These are phyloP conservation scores for Eptesicus fuscus DNA, from an alignment of 2,113 vertebrate species.

Conservation along the genomic window DNA sequence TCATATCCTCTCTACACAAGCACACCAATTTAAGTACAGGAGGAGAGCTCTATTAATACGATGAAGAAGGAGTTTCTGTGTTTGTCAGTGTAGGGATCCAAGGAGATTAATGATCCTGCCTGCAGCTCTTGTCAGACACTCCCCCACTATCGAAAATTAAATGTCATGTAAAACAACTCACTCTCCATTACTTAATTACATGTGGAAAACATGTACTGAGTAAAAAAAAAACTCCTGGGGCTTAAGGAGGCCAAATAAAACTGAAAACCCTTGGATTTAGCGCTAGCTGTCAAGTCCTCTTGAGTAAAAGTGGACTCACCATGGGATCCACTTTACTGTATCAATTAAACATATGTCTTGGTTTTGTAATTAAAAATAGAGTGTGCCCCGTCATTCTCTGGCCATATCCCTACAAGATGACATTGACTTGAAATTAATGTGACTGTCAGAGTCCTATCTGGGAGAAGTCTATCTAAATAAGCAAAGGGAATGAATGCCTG, in stretches of 20 bases:
- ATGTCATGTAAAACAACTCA: slow-evolving; percentile 79
- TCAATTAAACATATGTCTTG: neutral
- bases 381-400: neutral
- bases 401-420: neutral
- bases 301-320: neutral
- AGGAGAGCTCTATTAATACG: neutral
- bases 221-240: slow-evolving; percentile 68
- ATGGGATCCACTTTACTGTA: neutral
- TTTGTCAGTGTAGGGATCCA: slow-evolving; percentile 57
- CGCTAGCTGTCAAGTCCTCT: neutral
- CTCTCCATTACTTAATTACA: slow-evolving; percentile 78
- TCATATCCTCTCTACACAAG: neutral
- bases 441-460: neutral
- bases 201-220: slow-evolving; percentile 68
- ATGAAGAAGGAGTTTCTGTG: slow-evolving; percentile 67
- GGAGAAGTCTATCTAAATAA: neutral
- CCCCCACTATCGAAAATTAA: slow-evolving; percentile 73
- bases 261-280: slow-evolving; percentile 40
- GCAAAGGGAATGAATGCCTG: neutral
- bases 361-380: slow-evolving; percentile 12
- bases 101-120: slow-evolving; percentile 76
- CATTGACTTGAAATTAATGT: neutral
- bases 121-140: slow-evolving; percentile 53
- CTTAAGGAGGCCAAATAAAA: slow-evolving; percentile 54
- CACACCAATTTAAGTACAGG: neutral